phyloP scores from a whole-genome alignment of 1,140 invertebrate species.

The Leguminivora glycinivorella region DNA sequence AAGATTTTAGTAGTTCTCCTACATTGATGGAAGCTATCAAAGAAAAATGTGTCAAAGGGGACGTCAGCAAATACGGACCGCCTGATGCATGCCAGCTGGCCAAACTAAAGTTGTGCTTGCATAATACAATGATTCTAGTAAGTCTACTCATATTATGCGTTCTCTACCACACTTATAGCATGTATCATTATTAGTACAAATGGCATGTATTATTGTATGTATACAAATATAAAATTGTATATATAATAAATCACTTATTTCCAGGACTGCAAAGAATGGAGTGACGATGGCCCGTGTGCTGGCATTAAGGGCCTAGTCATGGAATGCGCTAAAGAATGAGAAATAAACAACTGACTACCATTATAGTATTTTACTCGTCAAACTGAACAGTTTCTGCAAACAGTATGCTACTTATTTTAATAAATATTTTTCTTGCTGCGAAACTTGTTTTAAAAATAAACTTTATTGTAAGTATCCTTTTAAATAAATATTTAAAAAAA shows the following conservation, averaged over 20 bases:
- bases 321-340: slow-evolving; percentile 32
- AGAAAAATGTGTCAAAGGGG: slow-evolving; percentile 28
- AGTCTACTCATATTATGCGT: no score
- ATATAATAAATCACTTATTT: slow-evolving; percentile 17
- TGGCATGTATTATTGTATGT: no score
- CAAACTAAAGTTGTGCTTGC: slow-evolving; percentile 9
- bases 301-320: slow-evolving; percentile 24
- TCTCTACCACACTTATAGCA: background rate
- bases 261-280: slow-evolving; percentile 37
- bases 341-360: background rate
- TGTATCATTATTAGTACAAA: background rate
- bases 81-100: slow-evolving; percentile 12
- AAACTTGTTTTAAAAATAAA: background rate
- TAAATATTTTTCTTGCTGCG: background rate
- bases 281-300: slow-evolving; percentile 21
- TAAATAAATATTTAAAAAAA: no score
- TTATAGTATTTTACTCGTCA: background rate
- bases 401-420: background rate
- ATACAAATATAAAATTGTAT: no score
- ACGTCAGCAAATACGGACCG: slow-evolving; percentile 23
- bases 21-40: slow-evolving; percentile 1
- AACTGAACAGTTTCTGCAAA: background rate
- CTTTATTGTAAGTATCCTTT: no score
- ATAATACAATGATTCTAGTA: background rate
- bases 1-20: background rate